Evolutionary conservation across 2,113 vertebrate species (phyloP), one percentile per base, ranked within the genome.

Genomic region (Shinisaurus crocodilurus): DNA sequence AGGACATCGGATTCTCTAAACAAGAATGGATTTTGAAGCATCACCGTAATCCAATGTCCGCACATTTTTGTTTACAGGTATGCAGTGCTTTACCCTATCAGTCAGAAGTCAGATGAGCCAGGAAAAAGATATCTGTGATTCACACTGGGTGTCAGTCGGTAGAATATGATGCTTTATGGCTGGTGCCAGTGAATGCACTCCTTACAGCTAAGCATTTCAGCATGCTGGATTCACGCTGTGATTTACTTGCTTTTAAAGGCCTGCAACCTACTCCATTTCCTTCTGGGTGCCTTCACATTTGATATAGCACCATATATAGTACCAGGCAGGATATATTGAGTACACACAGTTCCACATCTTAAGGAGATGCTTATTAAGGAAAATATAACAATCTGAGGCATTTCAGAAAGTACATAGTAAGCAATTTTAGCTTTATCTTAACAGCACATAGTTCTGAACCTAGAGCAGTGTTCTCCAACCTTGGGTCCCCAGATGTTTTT

Each of bases 171-270:
- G 65, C 43, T 72, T 85, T 23, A 54, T 72, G 45, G 67, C 67
- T 54, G 18, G 20, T 86, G 84, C 67, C 20, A 54, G 29, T 20
- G 16, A 13, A 54, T n/a, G 48, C 0, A 9, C 12, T 50, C 84
- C n/a, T 86, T 72, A 54, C 69, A 54, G 67, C 84, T 69, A 72
- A 74, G 34, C 20, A 54, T 86, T 86, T 74, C 50, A 48, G 69
- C 54, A 74, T 37, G 45, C 45, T 86, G 32, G 32, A 18, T 70
- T 86, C 84, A 54, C 1, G 32, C 67, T 72, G 67, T 86, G 84
- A 86, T 86, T 86, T 54, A 72, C 84, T 86, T 72, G 45, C 45
- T 37, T 74, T 70, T 50, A 54, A 74, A 54, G 84, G 69, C 69
- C 45, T 37, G 7, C 12, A 18, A 72, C 67, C 43, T 37, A 72